phyloP scores from a whole-genome alignment of 1,140 invertebrate genomes.

The Microplitis demolitor region DNA sequence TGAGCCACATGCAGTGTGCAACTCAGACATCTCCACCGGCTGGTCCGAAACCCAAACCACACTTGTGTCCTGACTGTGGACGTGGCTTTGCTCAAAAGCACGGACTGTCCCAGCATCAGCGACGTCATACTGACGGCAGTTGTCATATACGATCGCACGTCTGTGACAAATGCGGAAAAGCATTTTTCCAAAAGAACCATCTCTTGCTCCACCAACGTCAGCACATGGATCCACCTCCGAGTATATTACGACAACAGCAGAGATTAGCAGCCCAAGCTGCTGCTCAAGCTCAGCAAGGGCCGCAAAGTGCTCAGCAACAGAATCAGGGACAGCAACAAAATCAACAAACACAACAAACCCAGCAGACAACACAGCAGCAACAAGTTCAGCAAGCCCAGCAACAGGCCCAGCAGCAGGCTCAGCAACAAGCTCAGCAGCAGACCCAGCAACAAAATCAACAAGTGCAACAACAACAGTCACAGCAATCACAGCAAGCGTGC shows the following conservation, averaged over 20 bases:
- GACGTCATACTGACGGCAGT: conserved; percentile 76
- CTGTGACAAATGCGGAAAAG: conserved; percentile 83
- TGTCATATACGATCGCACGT: conserved; percentile 80
- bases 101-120: conserved; percentile 77
- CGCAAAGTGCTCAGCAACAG: conserved; percentile 35
- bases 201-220: conserved; percentile 79
- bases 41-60: conserved; percentile 72
- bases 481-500: conserved; percentile 41
- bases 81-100: conserved; percentile 84
- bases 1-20: conserved; percentile 58
- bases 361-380: conserved; percentile 44
- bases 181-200: conserved; percentile 86
- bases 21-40: conserved; percentile 59
- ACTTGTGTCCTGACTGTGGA: conserved; percentile 81
- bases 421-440: conserved; percentile 40
- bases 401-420: conserved; percentile 37
- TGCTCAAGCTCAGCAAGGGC: conserved; percentile 52
- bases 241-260: conserved; percentile 60
- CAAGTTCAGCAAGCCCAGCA: conserved; percentile 30
- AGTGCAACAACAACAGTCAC: conserved; percentile 41
- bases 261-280: conserved; percentile 59
- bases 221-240: conserved; percentile 75
- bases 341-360: conserved; percentile 52
- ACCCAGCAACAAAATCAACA: conserved; percentile 29
- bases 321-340: conserved; percentile 40